A percentile compares a stretch with the other conserved stretches of the same genome.
Evolutionary conservation across 2,797 vertebrate species (phyloP).

Genomic region (Argentina silus): DNA sequence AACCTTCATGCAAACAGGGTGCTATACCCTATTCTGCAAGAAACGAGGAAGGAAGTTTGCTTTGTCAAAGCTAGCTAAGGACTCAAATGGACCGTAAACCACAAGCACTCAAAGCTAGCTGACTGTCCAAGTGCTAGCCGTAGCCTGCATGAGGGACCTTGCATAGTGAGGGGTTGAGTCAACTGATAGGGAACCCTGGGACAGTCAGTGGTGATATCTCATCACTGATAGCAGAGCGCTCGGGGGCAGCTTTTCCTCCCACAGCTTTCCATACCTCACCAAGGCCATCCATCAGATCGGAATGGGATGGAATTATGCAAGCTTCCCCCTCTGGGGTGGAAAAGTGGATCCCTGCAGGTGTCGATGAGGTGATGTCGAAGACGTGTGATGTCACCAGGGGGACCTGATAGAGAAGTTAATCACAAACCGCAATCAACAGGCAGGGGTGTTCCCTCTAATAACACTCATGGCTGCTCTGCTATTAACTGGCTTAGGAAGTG

Average conservation of each 20-base stretch:
- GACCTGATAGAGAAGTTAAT: constrained; percentile 26
- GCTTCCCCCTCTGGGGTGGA: constrained; percentile 52
- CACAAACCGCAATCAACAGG: not conserved
- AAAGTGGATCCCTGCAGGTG: constrained; percentile 58
- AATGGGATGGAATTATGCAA: constrained; percentile 58
- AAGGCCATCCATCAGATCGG: constrained; percentile 52
- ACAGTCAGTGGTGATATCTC: constrained; percentile 62
- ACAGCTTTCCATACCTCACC: constrained; percentile 59
- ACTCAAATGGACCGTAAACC: too few species aligned
- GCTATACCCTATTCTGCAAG: too few species aligned
- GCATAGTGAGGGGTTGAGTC: too few species aligned
- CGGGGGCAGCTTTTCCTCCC: constrained; percentile 65
- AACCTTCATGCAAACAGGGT: too few species aligned
- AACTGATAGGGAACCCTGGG: constrained; percentile 51
- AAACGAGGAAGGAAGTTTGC: too few species aligned
- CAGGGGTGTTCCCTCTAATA: constrained; percentile 27
- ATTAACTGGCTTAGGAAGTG: constrained; percentile 16
- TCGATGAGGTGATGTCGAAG: constrained; percentile 47
- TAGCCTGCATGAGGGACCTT: too few species aligned
- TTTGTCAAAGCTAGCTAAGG: too few species aligned
- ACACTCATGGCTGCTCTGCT: constrained; percentile 6
- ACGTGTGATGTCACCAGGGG: constrained; percentile 34
- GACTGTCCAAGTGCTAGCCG: too few species aligned
- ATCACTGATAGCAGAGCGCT: constrained; percentile 59
- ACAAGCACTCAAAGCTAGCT: too few species aligned